These are phyloP conservation scores for Morpho deidamia DNA, from an alignment of 2,888 invertebrate species.

Conservation along the genomic window DNA sequence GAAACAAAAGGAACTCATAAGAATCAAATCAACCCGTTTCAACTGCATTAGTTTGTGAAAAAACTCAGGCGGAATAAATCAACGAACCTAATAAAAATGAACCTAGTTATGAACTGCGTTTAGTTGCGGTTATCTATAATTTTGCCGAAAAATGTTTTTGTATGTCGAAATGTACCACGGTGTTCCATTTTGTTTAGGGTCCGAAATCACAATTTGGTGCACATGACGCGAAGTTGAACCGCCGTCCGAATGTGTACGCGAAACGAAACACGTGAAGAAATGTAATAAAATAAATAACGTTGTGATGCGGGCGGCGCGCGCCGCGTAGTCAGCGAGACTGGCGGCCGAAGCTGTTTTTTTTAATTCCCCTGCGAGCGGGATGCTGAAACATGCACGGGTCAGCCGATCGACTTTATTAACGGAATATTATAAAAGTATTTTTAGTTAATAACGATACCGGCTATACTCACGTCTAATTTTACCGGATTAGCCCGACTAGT, in stretches of 20 bases:
- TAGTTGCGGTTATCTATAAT: slow-evolving; percentile 55
- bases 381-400: slow-evolving; percentile 50
- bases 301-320: slow-evolving; percentile 69
- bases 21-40: slow-evolving; percentile 49
- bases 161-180: slow-evolving; percentile 43
- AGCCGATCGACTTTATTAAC: slow-evolving; percentile 28
- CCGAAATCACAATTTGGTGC: slow-evolving; percentile 72
- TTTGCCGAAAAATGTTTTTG: slow-evolving; percentile 56
- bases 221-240: slow-evolving; percentile 60
- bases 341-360: slow-evolving; percentile 52
- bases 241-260: slow-evolving; percentile 72
- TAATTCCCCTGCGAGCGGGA: slow-evolving; percentile 57
- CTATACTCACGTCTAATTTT: too few species aligned
- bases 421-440: too few species aligned
- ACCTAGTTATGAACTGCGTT: slow-evolving; percentile 73
- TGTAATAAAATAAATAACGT: slow-evolving; percentile 64
- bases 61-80: slow-evolving; percentile 26
- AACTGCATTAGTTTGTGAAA: slow-evolving; percentile 51
- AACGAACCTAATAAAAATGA: slow-evolving; percentile 35
- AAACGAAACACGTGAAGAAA: slow-evolving; percentile 71
- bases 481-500: too few species aligned
- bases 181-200: slow-evolving; percentile 56
- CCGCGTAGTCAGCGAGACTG: slow-evolving; percentile 67
- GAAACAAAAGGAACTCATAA: slow-evolving; percentile 55
- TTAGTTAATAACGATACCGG: too few species aligned